Percentiles rank a stretch among this genome's conserved stretches.
Evolutionary conservation across 2,888 invertebrate species (phyloP).

Genomic region (Brassicogethes aeneus): DNA sequence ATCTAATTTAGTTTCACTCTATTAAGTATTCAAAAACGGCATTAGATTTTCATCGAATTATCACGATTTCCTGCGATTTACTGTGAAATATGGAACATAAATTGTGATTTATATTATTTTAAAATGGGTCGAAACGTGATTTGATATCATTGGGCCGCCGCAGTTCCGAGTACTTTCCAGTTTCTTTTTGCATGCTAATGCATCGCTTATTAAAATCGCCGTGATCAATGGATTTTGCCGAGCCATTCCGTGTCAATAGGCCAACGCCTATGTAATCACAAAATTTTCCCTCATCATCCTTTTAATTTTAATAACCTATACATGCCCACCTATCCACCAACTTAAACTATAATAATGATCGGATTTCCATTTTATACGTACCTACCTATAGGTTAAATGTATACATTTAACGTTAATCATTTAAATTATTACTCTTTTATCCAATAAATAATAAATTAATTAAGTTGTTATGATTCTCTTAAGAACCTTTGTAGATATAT

Average conservation of each 20-base stretch:
- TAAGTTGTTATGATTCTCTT: too few relatives aligned
- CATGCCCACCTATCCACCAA: too few relatives aligned
- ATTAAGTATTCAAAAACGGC: background rate
- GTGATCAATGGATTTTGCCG: background rate
- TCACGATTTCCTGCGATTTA: constrained; percentile 12
- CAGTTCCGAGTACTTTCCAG: background rate
- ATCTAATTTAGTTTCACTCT: background rate
- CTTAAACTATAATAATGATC: too few relatives aligned
- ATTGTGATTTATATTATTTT: constrained; percentile 12
- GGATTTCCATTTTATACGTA: too few relatives aligned
- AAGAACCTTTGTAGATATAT: too few relatives aligned
- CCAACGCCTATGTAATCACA: background rate
- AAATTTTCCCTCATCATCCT: too few relatives aligned
- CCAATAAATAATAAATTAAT: too few relatives aligned
- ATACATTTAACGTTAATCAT: too few relatives aligned
- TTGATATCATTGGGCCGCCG: constrained; percentile 8
- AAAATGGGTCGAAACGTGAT: constrained; percentile 20
- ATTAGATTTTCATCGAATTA: constrained; percentile 8
- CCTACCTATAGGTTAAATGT: too few relatives aligned
- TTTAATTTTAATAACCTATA: too few relatives aligned
- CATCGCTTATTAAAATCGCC: background rate
- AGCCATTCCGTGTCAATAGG: background rate
- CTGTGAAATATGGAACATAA: constrained; percentile 13
- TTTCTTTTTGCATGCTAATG: background rate
- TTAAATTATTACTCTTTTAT: too few relatives aligned